Percentiles rank a stretch among this genome's conserved stretches.
Conservation (phyloP, 1,140 invertebrate genomes). For the Caenorhabditis remanei region DNA sequence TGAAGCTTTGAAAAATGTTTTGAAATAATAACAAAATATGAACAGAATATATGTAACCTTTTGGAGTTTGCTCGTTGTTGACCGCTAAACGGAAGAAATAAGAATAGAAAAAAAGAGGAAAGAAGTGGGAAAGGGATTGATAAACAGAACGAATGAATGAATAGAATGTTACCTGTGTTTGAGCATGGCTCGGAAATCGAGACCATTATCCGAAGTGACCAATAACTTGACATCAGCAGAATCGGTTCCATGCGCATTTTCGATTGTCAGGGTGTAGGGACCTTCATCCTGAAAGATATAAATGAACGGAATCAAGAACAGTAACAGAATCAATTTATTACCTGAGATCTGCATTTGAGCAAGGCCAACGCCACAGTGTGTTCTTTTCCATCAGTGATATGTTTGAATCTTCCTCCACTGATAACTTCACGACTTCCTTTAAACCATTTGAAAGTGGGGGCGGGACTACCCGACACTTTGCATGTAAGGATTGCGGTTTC, state of each 20-base stretch:
- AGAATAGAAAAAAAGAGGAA: constrained; percentile 27
- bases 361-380: constrained; percentile 93
- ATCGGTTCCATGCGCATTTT: constrained; percentile 93
- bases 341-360: constrained; percentile 90
- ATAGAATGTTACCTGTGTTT: constrained; percentile 83
- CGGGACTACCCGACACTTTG: constrained; percentile 84
- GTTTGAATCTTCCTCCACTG: constrained; percentile 68
- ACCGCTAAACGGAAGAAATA: constrained; percentile 47
- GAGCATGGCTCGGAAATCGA: constrained; percentile 98
- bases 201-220: constrained; percentile 90
- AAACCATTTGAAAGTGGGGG: constrained; percentile 94
- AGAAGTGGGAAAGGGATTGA: not conserved
- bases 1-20: constrained; percentile 20
- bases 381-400: constrained; percentile 82
- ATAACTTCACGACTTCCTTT: constrained; percentile 82
- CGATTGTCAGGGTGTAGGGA: constrained; percentile 91
- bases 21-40: not conserved
- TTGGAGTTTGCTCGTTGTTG: constrained; percentile 35
- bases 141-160: not conserved
- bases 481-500: constrained; percentile 76
- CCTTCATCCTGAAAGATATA: constrained; percentile 85
- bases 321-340: not conserved
- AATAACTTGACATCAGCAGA: constrained; percentile 93
- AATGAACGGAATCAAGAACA: constrained; percentile 27
- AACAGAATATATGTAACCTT: constrained; percentile 1